phyloP scores from a whole-genome alignment of 2,113 vertebrate species.

The Cairina moschata region DNA sequence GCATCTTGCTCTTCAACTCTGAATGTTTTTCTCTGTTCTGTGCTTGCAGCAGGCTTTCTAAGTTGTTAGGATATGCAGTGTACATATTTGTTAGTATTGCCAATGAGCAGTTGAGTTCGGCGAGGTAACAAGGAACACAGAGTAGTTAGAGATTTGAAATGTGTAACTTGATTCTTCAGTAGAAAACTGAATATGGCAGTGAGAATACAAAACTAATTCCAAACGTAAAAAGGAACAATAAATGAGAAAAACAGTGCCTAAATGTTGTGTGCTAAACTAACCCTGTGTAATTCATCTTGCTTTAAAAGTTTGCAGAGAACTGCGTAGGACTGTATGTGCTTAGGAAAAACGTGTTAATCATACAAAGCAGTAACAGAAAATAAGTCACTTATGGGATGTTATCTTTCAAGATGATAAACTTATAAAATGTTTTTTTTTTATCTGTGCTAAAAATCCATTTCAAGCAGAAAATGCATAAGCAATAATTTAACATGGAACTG shows the following conservation, averaged over 20 bases:
- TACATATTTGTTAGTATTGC: background rate
- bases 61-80: background rate
- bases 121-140: background rate
- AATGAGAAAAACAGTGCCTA: conserved; percentile 18
- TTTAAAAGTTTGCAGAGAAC: background rate
- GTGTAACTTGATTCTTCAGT: background rate
- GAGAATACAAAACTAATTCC: background rate
- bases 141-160: background rate
- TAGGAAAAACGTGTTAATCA: background rate
- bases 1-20: background rate
- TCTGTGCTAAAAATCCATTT: background rate
- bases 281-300: background rate
- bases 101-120: background rate
- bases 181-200: background rate
- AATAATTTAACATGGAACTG: conserved; percentile 29
- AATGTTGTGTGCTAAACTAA: background rate
- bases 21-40: background rate
- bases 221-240: background rate
- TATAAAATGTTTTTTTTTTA: background rate
- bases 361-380: background rate
- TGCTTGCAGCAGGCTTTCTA: background rate
- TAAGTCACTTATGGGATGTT: background rate
- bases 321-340: background rate
- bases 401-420: background rate
- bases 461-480: background rate